Conservation (phyloP, 2,888 invertebrate genomes). For the Globia sparganii region DNA sequence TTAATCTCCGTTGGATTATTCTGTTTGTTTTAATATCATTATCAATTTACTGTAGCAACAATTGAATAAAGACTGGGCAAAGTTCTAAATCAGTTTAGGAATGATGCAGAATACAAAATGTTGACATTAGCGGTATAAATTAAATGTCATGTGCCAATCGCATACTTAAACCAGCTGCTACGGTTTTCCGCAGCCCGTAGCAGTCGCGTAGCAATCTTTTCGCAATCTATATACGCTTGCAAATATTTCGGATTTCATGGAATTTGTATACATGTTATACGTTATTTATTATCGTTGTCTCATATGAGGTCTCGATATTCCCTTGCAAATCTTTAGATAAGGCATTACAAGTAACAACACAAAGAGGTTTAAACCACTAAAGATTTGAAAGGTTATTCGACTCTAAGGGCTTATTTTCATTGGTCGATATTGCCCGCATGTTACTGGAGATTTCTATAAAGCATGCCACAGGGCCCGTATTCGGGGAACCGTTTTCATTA, state of each 20-base stretch:
- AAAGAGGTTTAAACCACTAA: slow-evolving; percentile 3
- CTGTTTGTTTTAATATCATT: background rate
- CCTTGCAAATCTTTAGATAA: no score
- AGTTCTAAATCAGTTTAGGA: background rate
- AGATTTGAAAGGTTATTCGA: slow-evolving; percentile 4
- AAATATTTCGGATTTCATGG: background rate
- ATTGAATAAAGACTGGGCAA: background rate
- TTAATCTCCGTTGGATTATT: background rate
- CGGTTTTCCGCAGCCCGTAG: slow-evolving; percentile 34
- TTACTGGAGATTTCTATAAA: no score
- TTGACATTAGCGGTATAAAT: background rate
- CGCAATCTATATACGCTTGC: background rate
- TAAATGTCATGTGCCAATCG: background rate
- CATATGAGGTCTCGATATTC: background rate
- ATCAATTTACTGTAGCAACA: background rate
- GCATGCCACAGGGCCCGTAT: no score
- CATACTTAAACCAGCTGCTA: background rate
- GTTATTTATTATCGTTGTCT: background rate
- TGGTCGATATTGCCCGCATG: background rate
- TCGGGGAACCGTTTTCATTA: background rate
- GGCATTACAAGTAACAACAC: background rate
- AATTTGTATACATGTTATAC: background rate
- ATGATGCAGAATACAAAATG: background rate
- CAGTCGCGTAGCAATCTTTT: slow-evolving; percentile 18
- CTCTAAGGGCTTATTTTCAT: background rate